Base-by-base conservation (phyloP, 2,113 vertebrate genomes). In the Amblyornis subalaris region DNA sequence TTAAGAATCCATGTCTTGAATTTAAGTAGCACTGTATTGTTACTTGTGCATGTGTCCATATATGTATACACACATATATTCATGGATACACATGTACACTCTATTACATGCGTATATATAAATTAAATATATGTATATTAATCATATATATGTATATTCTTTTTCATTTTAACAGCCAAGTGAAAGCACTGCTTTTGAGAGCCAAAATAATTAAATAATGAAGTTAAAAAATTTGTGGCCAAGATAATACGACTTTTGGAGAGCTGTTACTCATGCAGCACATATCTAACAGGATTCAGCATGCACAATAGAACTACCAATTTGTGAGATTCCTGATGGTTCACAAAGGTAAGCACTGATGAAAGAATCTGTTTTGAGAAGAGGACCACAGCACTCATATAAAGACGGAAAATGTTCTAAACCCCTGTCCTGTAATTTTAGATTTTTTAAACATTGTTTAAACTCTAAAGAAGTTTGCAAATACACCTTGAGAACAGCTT, bases 11-110 rank as follows among this genome's bases (percentile, higher is more conserved):
- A 12, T 7, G 19, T 28, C 15, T 25, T 23, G 42, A 84, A 45
- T 66, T 89, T 77, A 73, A 55, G 51, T 22, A 77, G 36, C 35
- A 45, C 25, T 66, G 8, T 31, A 58, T 7, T 64, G 35, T 45
- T 79, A 33, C 31, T 69, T 33, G 21, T 53, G 48, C 9, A 5
- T 33, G 10, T 70, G 21, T 60, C 38, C 38, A 57, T n/a, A 31
- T 12, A 0, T 26, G 40, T 17, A 4, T 16, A 20, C 1, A 42
- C 12, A 47, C 2, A 23, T 0, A 9, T 2, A 36, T 14, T 69
- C 3, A 24, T 8, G 15, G 14, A 38, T 42, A 73, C 5, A 48
- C 35, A 65, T 31, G 38, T 1, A 42, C 18, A 50, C 31, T 35
- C 23, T 44, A 47, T 38, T 44, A 22, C 12, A 42, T 40, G 20